phyloP scores from a whole-genome alignment of 35 echinoderm and acorn worm genomes.

The Strongylocentrotus purpuratus region DNA sequence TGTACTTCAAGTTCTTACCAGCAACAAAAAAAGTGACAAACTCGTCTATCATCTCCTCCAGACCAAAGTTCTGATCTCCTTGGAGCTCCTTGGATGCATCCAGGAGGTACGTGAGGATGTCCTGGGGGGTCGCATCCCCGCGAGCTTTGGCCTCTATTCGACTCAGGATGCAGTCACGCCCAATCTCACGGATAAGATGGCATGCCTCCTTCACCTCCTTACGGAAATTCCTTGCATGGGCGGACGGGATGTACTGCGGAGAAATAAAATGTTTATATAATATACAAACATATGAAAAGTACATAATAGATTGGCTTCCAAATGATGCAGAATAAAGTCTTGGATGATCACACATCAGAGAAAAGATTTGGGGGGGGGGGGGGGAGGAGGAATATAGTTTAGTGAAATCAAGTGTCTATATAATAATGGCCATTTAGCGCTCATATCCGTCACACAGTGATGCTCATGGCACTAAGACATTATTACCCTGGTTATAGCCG shows the following conservation, averaged over 20 bases:
- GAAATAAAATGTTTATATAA: background rate
- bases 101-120: slow-evolving; percentile 68
- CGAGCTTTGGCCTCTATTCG: slow-evolving; percentile 46
- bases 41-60: slow-evolving; percentile 75
- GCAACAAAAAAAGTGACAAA: slow-evolving; percentile 80
- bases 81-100: slow-evolving; percentile 31
- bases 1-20: slow-evolving; percentile 39
- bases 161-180: slow-evolving; percentile 32
- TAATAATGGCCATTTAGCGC: too few relatives aligned
- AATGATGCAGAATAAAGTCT: too few relatives aligned
- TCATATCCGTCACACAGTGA: too few relatives aligned
- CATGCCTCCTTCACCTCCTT: slow-evolving; percentile 32
- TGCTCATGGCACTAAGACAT: too few relatives aligned
- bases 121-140: slow-evolving; percentile 57
- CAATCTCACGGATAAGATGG: slow-evolving; percentile 51
- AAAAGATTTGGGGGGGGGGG: too few relatives aligned
- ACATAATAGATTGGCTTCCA: too few relatives aligned
- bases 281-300: too few relatives aligned
- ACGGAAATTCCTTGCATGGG: slow-evolving; percentile 16
- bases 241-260: background rate
- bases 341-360: too few relatives aligned
- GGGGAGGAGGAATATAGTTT: too few relatives aligned
- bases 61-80: slow-evolving; percentile 42
- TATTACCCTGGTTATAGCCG: too few relatives aligned
- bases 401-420: too few relatives aligned